Conservation (phyloP, 2,888 invertebrate genomes). For the Euplagia quadripunctaria region DNA sequence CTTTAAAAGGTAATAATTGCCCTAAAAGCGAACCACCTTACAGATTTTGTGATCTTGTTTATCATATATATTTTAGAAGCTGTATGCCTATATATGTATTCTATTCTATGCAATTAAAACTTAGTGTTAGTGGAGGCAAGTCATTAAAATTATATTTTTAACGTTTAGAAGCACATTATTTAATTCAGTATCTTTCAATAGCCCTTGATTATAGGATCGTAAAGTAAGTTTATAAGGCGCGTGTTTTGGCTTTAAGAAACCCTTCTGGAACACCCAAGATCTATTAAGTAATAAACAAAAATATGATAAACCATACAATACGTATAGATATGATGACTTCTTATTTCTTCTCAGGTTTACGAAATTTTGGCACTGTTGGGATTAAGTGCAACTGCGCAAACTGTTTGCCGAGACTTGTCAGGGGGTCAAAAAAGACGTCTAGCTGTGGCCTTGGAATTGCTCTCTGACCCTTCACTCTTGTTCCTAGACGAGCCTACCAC, state of each 20-base stretch:
- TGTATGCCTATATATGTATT: background rate
- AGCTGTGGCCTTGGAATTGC: constrained; percentile 93
- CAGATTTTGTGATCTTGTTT: background rate
- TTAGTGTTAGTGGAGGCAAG: too few relatives aligned
- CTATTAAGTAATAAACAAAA: too few relatives aligned
- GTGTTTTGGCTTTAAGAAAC: background rate
- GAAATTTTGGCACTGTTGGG: constrained; percentile 92
- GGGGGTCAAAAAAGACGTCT: constrained; percentile 95
- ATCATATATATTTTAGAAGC: too few relatives aligned
- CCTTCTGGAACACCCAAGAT: background rate
- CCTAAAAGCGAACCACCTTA: background rate
- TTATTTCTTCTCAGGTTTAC: constrained; percentile 86
- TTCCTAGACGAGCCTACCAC: constrained; percentile 97
- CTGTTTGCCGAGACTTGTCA: constrained; percentile 91
- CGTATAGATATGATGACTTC: too few relatives aligned
- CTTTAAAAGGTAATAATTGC: too few relatives aligned
- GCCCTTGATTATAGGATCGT: background rate
- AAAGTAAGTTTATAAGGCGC: too few relatives aligned
- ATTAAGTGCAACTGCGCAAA: constrained; percentile 90
- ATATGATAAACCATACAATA: too few relatives aligned
- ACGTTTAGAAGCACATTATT: too few relatives aligned
- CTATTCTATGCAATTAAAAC: too few relatives aligned
- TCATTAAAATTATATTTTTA: too few relatives aligned
- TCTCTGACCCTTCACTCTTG: constrained; percentile 95
- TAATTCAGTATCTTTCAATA: too few relatives aligned